Conservation (phyloP, 2,797 vertebrate species). For the Danio tinwini region DNA sequence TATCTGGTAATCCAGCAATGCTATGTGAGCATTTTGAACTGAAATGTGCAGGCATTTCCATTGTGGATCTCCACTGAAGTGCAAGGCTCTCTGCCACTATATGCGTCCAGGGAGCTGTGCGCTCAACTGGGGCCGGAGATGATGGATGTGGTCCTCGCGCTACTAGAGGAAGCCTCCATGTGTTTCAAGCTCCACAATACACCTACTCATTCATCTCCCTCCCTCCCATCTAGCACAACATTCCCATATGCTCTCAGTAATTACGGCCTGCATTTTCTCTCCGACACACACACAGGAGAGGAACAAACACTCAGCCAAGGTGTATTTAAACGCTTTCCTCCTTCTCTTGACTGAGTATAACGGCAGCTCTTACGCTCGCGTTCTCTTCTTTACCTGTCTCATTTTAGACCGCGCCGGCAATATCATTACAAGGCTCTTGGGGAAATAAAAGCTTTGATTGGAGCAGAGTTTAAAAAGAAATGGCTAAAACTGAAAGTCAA, state of each 20-base stretch:
- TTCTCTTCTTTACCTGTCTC: constrained; percentile 19
- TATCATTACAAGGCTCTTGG: constrained; percentile 29
- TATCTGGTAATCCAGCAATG: constrained; percentile 1
- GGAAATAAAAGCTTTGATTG: background rate
- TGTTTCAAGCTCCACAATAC: constrained; percentile 46
- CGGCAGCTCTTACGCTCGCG: background rate
- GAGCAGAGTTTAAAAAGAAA: constrained; percentile 11
- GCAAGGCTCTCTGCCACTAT: constrained; percentile 15
- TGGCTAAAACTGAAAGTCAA: constrained; percentile 41
- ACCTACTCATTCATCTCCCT: constrained; percentile 45
- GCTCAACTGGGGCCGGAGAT: constrained; percentile 40
- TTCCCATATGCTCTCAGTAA: constrained; percentile 35
- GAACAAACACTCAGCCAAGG: constrained; percentile 12
- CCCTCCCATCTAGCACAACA: constrained; percentile 24
- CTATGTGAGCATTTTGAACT: constrained; percentile 2
- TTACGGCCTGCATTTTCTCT: constrained; percentile 22
- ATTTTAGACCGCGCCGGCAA: constrained; percentile 16
- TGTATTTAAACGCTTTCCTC: background rate
- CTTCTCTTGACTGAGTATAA: background rate
- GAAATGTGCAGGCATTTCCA: constrained; percentile 6
- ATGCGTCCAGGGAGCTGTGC: constrained; percentile 36
- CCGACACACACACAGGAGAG: background rate
- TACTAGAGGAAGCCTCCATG: constrained; percentile 39
- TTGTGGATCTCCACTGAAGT: constrained; percentile 9
- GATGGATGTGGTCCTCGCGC: constrained; percentile 48